These are phyloP conservation scores for Callimico goeldii DNA, from an alignment of 2,797 vertebrate genomes.

Conservation along the genomic window DNA sequence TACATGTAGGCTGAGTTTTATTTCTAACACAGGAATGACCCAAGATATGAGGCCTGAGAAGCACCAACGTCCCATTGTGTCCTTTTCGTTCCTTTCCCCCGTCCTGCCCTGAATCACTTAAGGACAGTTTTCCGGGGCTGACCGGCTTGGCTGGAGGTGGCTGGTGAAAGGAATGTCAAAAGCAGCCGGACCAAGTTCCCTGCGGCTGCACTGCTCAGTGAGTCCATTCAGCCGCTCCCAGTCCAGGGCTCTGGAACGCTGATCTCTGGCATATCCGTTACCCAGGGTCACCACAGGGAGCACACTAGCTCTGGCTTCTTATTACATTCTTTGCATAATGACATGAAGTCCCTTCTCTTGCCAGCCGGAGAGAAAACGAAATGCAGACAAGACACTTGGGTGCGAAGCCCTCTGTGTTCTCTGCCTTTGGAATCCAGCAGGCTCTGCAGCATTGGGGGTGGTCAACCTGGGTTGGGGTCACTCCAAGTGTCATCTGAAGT, in stretches of 20 bases:
- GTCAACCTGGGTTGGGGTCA: background rate
- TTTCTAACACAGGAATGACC: background rate
- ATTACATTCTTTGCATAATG: slow-evolving; percentile 83
- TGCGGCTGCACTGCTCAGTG: background rate
- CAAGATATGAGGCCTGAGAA: background rate
- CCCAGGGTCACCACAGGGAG: slow-evolving; percentile 70
- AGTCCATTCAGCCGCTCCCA: slow-evolving; percentile 49
- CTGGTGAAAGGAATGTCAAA: background rate
- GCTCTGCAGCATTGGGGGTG: background rate
- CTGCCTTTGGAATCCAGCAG: background rate
- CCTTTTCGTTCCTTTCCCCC: background rate
- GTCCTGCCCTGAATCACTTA: background rate
- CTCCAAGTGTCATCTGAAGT: background rate
- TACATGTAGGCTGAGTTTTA: background rate
- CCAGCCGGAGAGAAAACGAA: background rate
- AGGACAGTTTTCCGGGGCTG: background rate
- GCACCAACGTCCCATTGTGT: background rate
- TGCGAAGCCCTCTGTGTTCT: background rate
- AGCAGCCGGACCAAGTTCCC: background rate
- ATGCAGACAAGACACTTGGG: background rate
- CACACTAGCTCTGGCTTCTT: slow-evolving; percentile 75
- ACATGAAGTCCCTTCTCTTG: slow-evolving; percentile 49
- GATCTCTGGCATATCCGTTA: slow-evolving; percentile 65
- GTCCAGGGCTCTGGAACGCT: slow-evolving; percentile 74
- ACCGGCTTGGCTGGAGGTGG: background rate